These are phyloP conservation scores for Tor tambroides DNA, from an alignment of 2,113 vertebrate species.

Conservation along the genomic window DNA sequence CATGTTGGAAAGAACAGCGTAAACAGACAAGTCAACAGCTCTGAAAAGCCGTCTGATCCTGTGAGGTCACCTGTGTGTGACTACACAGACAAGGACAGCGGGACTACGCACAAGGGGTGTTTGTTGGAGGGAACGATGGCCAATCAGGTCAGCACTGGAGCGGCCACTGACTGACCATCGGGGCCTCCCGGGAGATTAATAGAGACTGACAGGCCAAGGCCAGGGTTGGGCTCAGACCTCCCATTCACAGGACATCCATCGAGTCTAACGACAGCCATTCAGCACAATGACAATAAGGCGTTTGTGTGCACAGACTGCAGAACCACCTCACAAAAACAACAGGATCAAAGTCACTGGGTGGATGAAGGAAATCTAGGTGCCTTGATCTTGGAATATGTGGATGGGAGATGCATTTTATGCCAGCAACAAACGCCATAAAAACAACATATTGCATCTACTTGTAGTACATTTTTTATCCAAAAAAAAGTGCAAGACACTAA, in stretches of 20 bases:
- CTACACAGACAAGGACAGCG: background rate
- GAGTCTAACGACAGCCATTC: conserved; percentile 23
- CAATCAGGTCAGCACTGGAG: conserved; percentile 31
- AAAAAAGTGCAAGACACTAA: background rate
- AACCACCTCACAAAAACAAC: conserved; percentile 26
- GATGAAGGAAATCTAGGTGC: conserved; percentile 24
- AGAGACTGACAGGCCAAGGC: conserved; percentile 70
- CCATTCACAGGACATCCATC: conserved; percentile 29
- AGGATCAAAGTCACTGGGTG: conserved; percentile 35
- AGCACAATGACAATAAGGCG: background rate
- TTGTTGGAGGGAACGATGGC: conserved; percentile 16
- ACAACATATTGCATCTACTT: background rate
- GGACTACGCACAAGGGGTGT: conserved; percentile 11
- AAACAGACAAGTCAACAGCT: conserved; percentile 57
- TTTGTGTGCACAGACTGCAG: conserved; percentile 22
- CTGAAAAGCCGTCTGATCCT: conserved; percentile 64
- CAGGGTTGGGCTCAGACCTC: conserved; percentile 50
- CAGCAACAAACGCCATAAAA: background rate
- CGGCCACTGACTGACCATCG: conserved; percentile 55
- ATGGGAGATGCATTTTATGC: background rate
- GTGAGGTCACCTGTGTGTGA: conserved; percentile 57
- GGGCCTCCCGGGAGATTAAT: conserved; percentile 75
- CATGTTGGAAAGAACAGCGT: background rate
- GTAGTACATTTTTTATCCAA: background rate
- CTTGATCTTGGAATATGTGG: conserved; percentile 6